A percentile compares a stretch with the other conserved stretches of the same genome.
Evolutionary conservation across 2,888 invertebrate species (phyloP).

Genomic region (Torymus auratus): DNA sequence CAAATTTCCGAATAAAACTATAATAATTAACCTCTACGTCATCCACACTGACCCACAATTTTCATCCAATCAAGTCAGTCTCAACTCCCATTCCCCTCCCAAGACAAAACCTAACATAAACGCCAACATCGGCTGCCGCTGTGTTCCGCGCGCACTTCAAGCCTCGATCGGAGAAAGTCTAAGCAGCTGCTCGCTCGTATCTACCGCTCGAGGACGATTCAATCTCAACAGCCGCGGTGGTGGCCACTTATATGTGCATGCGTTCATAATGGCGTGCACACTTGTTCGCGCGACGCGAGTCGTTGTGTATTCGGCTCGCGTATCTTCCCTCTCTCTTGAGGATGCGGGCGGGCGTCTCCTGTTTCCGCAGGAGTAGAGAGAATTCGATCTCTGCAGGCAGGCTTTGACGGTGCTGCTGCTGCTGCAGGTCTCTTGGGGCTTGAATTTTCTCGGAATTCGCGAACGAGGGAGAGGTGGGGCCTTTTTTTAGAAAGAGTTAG

Average conservation of each 20-base stretch:
- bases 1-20: too few species aligned
- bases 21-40: too few species aligned
- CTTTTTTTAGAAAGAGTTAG: too few species aligned
- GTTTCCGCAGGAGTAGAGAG: constrained; percentile 24
- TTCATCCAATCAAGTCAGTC: too few species aligned
- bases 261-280: neutral
- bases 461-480: neutral
- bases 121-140: too few species aligned
- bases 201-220: constrained; percentile 8
- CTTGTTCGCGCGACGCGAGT: neutral
- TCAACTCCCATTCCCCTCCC: too few species aligned
- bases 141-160: too few species aligned
- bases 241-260: neutral
- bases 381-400: constrained; percentile 46
- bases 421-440: neutral
- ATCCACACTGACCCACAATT: too few species aligned
- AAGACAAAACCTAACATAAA: too few species aligned
- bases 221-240: neutral
- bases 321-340: constrained; percentile 22
- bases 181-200: too few species aligned
- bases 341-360: constrained; percentile 53
- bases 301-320: constrained; percentile 41
- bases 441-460: constrained; percentile 38
- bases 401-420: too few species aligned
- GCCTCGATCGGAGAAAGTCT: too few species aligned